phyloP scores from a whole-genome alignment of 2,113 vertebrate species.

The Trichomycterus rosablanca region DNA sequence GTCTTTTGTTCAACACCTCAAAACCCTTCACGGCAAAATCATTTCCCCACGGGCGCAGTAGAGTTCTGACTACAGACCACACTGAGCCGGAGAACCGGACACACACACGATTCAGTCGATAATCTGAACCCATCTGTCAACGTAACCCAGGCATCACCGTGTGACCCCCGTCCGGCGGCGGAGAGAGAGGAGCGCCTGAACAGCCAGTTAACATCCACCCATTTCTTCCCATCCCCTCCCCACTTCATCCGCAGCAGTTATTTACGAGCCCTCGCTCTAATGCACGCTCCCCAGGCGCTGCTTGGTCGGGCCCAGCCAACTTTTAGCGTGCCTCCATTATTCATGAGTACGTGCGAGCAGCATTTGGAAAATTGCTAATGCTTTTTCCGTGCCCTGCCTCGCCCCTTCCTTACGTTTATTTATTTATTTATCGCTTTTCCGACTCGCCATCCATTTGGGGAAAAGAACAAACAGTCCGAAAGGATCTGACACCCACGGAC shows the following conservation, averaged over 20 bases:
- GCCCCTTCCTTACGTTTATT: constrained; percentile 41
- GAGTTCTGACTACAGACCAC: constrained; percentile 3
- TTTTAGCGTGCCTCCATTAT: constrained; percentile 50
- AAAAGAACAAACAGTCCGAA: constrained; percentile 20
- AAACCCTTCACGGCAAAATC: neutral
- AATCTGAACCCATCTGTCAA: constrained; percentile 9
- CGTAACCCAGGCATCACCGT: neutral
- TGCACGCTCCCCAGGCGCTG: constrained; percentile 50
- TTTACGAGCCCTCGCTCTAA: constrained; percentile 55
- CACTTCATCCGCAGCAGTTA: constrained; percentile 37
- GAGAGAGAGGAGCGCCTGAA: constrained; percentile 17
- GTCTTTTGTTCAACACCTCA: constrained; percentile 24
- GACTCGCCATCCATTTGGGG: constrained; percentile 42
- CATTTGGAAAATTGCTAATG: constrained; percentile 56
- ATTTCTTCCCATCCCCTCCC: constrained; percentile 8
- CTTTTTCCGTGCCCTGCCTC: constrained; percentile 29
- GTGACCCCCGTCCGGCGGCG: constrained; percentile 21
- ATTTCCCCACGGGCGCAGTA: constrained; percentile 12
- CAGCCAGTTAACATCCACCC: constrained; percentile 51
- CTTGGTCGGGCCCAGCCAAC: constrained; percentile 45
- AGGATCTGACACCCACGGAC: too few species aligned
- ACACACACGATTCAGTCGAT: constrained; percentile 12
- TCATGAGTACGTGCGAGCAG: constrained; percentile 48
- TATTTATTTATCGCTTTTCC: constrained; percentile 52
- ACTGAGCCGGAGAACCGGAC: constrained; percentile 14